Evolutionary conservation across 2,888 invertebrate genomes (phyloP), one percentile per base, ranked within the genome.

Genomic region (Aphodius granarius): DNA sequence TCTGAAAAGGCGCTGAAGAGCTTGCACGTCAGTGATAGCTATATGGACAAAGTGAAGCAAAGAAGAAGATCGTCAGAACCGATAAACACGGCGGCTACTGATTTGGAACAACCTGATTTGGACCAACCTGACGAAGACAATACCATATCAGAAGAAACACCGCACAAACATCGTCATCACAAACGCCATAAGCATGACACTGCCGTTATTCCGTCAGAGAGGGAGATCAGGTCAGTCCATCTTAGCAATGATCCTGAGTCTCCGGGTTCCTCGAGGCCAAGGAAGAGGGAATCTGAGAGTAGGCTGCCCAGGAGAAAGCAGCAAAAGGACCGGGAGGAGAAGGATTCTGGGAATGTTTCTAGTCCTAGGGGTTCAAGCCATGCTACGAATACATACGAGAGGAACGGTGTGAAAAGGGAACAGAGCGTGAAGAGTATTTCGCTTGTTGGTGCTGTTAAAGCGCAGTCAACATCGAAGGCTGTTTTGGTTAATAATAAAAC

Each of bases 21-120:
- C 9, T 76, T 83, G 6, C 78, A 79, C 5, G 73, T 83, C 5
- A 78, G 80, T 1, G 71, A 74, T 0, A 78, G 79, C 23, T 81
- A 83, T 66, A 80, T 82, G 13, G 68, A 68, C n/a, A 19, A n/a
- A 2, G 21, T 21, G 3, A 20, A 20, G 16, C 21, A 68, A 20
- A 21, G n/a, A 9, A 68, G 16, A 65, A 22, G 16, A 6, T 71
- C 43, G 2, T n/a, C 18, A 43, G 18, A 20, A 63, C 20, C 16
- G 15, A 21, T 66, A 66, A 66, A 66, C 13, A 19, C 43, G 13
- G 43, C n/a, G n/a, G n/a, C n/a, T n/a, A n/a, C n/a, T n/a, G n/a
- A n/a, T n/a, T n/a, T n/a, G n/a, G n/a, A n/a, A n/a, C n/a, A n/a
- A n/a, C n/a, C n/a, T n/a, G n/a, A n/a, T n/a, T n/a, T 13, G 0